Conservation (phyloP, 2,797 vertebrate genomes). For the Oophaga sylvatica region DNA sequence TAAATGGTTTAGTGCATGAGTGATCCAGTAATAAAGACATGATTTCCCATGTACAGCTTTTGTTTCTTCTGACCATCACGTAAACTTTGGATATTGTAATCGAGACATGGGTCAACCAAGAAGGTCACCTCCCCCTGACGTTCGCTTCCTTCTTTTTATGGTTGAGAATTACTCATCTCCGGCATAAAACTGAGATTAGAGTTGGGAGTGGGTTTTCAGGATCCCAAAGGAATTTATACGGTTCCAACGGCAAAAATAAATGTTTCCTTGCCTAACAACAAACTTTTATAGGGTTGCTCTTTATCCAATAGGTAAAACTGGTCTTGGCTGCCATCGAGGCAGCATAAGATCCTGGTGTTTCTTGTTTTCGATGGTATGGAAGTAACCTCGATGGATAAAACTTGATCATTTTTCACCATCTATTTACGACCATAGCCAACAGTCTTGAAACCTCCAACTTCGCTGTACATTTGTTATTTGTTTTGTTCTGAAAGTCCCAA, state of each 20-base stretch:
- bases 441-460: not conserved
- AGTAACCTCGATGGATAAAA: not conserved
- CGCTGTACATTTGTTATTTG: not conserved
- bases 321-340: not conserved
- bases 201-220: not conserved
- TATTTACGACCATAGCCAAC: no score
- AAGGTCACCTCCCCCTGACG: not conserved
- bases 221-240: not conserved
- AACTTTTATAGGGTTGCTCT: not conserved
- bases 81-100: conserved; percentile 17
- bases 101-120: not conserved
- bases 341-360: not conserved
- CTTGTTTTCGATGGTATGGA: not conserved
- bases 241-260: not conserved
- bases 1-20: not conserved
- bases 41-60: not conserved
- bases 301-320: not conserved
- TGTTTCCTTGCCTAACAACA: not conserved
- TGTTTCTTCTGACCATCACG: not conserved
- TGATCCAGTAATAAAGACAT: not conserved
- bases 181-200: not conserved
- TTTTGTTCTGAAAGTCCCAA: not conserved
- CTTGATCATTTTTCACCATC: not conserved
- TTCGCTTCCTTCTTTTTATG: not conserved
- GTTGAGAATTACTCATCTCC: not conserved